A percentile compares a stretch with the other conserved stretches of the same genome.
Evolutionary conservation across 2,797 vertebrate species (phyloP).

Genomic region (Neosilurus hyrtlii): DNA sequence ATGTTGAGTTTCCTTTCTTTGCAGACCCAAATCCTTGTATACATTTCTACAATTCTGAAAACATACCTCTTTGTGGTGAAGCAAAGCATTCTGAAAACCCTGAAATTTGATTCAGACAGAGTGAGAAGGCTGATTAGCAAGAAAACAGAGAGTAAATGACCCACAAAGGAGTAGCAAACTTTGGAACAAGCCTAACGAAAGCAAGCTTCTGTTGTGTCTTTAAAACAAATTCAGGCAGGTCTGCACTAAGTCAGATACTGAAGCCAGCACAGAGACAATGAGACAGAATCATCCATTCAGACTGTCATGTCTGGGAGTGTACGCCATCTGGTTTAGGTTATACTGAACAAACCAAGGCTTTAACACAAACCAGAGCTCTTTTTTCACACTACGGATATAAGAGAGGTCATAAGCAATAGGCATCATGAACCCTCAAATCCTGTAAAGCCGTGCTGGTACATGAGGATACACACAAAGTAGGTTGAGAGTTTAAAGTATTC

Average conservation of each 20-base stretch:
- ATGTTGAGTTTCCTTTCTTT: slow-evolving; percentile 18
- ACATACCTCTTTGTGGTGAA: neutral
- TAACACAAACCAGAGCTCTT: slow-evolving; percentile 62
- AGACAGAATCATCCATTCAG: slow-evolving; percentile 45
- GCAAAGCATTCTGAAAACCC: neutral
- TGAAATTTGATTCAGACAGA: neutral
- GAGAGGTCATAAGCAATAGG: slow-evolving; percentile 43
- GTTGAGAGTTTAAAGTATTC: neutral
- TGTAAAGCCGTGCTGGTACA: neutral
- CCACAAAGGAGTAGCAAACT: neutral
- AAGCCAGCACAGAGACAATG: slow-evolving; percentile 39
- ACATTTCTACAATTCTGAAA: neutral
- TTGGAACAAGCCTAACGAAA: neutral
- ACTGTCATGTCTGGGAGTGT: slow-evolving; percentile 47
- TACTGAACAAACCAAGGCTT: slow-evolving; percentile 46
- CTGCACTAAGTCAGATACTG: slow-evolving; percentile 29
- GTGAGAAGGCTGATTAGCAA: neutral
- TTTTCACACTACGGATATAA: slow-evolving; percentile 61
- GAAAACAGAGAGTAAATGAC: neutral
- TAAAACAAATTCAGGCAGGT: slow-evolving; percentile 14
- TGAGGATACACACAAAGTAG: neutral
- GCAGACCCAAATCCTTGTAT: neutral
- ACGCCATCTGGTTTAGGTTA: slow-evolving; percentile 69
- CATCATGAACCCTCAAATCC: slow-evolving; percentile 14
- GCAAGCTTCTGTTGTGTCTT: neutral